Conservation (phyloP, 2,888 invertebrate genomes). For the Nymphalis urticae region DNA sequence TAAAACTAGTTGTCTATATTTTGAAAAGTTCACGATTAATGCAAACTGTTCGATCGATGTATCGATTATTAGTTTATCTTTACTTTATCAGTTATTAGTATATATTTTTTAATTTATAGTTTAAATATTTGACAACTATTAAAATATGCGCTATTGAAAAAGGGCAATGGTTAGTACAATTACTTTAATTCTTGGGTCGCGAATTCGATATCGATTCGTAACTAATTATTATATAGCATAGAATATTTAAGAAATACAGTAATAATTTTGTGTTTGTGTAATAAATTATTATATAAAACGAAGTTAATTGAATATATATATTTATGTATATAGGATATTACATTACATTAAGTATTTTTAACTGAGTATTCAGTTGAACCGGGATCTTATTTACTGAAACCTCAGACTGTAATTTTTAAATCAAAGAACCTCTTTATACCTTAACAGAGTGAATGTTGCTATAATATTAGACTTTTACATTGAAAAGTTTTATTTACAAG, state of each 20-base stretch:
- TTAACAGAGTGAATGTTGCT: background rate
- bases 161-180: no score
- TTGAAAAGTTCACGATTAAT: background rate
- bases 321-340: no score
- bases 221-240: no score
- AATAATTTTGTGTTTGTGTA: no score
- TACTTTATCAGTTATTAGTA: background rate
- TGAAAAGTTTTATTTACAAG: background rate
- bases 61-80: background rate
- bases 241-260: no score
- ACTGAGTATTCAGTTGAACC: background rate
- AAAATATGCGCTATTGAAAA: no score
- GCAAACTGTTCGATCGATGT: background rate
- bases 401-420: background rate
- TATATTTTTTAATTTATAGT: background rate
- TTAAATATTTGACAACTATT: no score
- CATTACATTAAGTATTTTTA: no score
- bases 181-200: no score
- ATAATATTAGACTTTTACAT: constrained; percentile 17
- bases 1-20: background rate
- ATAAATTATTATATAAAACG: no score
- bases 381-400: background rate
- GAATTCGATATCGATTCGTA: no score
- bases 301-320: no score
- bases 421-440: background rate